phyloP scores from a whole-genome alignment of 2,888 invertebrate genomes.

The Perdita meconis region DNA sequence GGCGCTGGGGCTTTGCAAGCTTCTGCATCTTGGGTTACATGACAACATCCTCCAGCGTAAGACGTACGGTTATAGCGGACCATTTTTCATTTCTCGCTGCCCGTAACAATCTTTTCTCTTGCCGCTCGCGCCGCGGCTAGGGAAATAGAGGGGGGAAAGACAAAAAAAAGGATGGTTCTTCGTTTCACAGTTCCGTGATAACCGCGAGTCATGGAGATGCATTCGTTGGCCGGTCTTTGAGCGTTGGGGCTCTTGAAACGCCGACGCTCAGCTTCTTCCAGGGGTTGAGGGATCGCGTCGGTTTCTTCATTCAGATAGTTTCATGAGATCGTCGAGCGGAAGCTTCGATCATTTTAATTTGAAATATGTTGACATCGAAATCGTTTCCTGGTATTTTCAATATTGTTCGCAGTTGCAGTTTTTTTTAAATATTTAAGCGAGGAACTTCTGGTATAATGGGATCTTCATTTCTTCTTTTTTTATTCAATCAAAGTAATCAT shows the following conservation, averaged over 20 bases:
- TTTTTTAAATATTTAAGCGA: too few relatives aligned
- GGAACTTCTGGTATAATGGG: too few relatives aligned
- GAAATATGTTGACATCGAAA: background rate
- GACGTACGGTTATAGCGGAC: conserved; percentile 47
- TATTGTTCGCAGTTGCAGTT: too few relatives aligned
- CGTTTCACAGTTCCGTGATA: background rate
- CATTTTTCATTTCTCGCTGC: conserved; percentile 61
- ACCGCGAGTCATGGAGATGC: background rate
- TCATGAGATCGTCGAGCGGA: too few relatives aligned
- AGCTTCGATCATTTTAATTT: background rate
- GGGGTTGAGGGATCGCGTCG: too few relatives aligned
- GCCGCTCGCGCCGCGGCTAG: background rate
- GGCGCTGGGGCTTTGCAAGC: conserved; percentile 46
- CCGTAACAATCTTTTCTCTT: conserved; percentile 50
- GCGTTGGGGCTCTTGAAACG: background rate
- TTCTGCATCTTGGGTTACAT: conserved; percentile 59
- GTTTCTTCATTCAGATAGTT: too few relatives aligned
- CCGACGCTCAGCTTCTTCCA: background rate
- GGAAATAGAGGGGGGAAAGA: too few relatives aligned
- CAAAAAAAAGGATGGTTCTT: background rate
- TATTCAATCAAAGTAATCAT: too few relatives aligned
- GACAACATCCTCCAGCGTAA: conserved; percentile 53
- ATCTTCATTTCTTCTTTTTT: too few relatives aligned
- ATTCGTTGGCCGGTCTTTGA: conserved; percentile 26
- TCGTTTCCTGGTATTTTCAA: too few relatives aligned